Evolutionary conservation across 2,888 invertebrate species (phyloP).

Genomic region (Callinectes sapidus): DNA sequence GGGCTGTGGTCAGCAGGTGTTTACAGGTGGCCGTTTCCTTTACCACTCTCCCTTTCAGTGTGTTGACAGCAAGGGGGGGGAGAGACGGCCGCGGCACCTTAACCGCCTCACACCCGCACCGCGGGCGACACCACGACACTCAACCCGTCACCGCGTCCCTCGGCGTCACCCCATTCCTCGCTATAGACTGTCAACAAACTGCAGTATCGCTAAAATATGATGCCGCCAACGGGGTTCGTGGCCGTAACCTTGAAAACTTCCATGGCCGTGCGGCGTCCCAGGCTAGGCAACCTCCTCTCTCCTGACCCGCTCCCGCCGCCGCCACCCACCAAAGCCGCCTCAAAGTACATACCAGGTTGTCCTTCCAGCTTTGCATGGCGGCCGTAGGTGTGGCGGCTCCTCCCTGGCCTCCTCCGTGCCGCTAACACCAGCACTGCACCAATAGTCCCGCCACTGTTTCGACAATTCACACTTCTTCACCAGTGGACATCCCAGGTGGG

Average conservation of each 20-base stretch:
- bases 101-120: neutral
- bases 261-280: constrained; percentile 46
- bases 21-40: constrained; percentile 10
- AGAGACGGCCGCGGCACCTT: neutral
- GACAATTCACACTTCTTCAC: constrained; percentile 52
- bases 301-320: constrained; percentile 24
- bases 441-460: constrained; percentile 32
- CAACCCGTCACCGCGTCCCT: neutral
- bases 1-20: constrained; percentile 13
- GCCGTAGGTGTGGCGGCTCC: constrained; percentile 30
- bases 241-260: constrained; percentile 64
- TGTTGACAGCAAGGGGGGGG: neutral
- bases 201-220: constrained; percentile 53
- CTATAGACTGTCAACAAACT: neutral
- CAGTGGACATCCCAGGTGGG: constrained; percentile 55
- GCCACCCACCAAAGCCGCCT: constrained; percentile 16
- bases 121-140: neutral
- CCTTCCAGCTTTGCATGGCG: constrained; percentile 61
- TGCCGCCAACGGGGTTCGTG: constrained; percentile 50
- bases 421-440: constrained; percentile 44
- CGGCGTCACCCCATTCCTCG: neutral
- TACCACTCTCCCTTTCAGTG: constrained; percentile 51
- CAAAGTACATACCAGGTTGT: constrained; percentile 54
- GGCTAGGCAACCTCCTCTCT: constrained; percentile 43
- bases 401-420: constrained; percentile 14